phyloP scores from a whole-genome alignment of 2,797 vertebrate species.

The Synanceia verrucosa region DNA sequence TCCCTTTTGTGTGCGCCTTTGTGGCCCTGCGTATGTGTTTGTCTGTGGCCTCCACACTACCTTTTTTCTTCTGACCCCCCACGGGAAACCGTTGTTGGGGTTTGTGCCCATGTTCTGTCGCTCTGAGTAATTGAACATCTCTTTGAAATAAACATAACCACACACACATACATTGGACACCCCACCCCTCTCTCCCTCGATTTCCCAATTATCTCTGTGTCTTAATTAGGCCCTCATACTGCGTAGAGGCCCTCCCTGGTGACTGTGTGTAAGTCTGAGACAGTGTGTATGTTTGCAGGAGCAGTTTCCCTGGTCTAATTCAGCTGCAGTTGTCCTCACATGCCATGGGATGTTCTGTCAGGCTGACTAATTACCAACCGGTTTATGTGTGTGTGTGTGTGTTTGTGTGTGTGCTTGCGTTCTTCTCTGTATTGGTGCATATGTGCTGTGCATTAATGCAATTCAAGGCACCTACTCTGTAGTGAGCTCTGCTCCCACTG shows the following conservation, averaged over 20 bases:
- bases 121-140: conserved; percentile 66
- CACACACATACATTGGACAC: conserved; percentile 16
- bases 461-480: conserved; percentile 44
- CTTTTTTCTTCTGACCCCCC: conserved; percentile 38
- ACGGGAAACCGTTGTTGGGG: conserved; percentile 23
- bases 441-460: conserved; percentile 32
- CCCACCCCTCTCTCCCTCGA: background rate
- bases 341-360: conserved; percentile 74
- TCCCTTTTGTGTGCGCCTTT: conserved; percentile 32
- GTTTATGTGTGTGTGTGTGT: conserved; percentile 25
- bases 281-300: conserved; percentile 63
- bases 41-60: conserved; percentile 29
- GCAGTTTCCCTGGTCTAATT: conserved; percentile 67
- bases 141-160: conserved; percentile 65
- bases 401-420: conserved; percentile 4
- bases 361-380: conserved; percentile 75
- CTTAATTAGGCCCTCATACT: conserved; percentile 80
- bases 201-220: conserved; percentile 75
- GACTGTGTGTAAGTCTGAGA: conserved; percentile 55
- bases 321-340: conserved; percentile 69
- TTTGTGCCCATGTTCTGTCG: conserved; percentile 41
- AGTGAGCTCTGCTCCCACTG: conserved; percentile 40
- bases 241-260: conserved; percentile 63
- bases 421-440: conserved; percentile 1
- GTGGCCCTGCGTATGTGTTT: conserved; percentile 36